Base-by-base conservation (phyloP, 2,888 invertebrate genomes). In the Operophtera brumata region DNA sequence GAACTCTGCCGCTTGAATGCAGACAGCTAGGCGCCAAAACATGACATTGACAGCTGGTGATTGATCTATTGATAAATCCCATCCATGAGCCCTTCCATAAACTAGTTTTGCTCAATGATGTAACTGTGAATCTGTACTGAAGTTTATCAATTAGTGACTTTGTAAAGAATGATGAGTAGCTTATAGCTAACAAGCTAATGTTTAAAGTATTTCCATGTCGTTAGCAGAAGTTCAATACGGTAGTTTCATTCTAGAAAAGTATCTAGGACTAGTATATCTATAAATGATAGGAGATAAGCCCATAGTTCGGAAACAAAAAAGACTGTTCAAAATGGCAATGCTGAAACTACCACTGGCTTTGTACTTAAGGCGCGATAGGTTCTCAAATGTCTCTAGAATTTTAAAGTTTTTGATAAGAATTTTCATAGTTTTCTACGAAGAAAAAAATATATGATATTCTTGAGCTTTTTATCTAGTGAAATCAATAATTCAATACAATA, bases 11-110 rank as follows among this genome's bases (percentile, higher is more conserved):
- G 62, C 59, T 66, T 73, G 71, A 73, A 76, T 70, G 70, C 71
- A 86, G 86, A 86, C 86, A 67, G 77, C 72, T 42, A 78, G 86
- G 86, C 86, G 86, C 86, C 86, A 70, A 71, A 70, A 71, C 66
- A 58, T 70, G 73, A 71, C 75, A 76, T 70, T 75, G 77, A 75
- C 74, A 74, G 63, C 69, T 69, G 57, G 64, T 81, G 80, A 82
- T 83, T 83, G 80, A 85, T 85, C 66, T 73, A 75, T 74, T 66
- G 72, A 73, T 79, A 53, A 46, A 62, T 50, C 62, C 55, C 54
- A 54, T 58, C 55, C 53, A 54, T 58, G 57, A 60, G 49, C 54
- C 45, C 56, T 45, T 46, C 47, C 36, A 50, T 45, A 42, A 57
- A 59, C 62, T 54, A 51, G 62, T 60, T 57, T 48, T 41, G 36